Base-by-base conservation (phyloP, 2,797 vertebrate species). In the Pseudomugil gertrudae region DNA sequence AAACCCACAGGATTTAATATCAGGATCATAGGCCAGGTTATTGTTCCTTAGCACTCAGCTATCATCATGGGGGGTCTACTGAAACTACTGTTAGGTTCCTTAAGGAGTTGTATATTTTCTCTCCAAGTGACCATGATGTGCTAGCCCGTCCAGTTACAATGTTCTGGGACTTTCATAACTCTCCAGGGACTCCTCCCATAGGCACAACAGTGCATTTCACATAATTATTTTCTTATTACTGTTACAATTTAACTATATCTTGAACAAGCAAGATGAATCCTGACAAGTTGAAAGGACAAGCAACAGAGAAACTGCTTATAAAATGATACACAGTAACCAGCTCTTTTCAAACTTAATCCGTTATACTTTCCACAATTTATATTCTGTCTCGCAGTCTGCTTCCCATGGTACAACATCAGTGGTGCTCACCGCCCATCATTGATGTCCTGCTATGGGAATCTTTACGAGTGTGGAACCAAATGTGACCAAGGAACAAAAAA, bases 291-390 rank as follows among this genome's bases (percentile, higher is more conserved):
- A 62, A 38, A 0, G 50, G 53, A 73, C 23, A 17, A 57, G 65
- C 61, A 69, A 14, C 51, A 57, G 30, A 69, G 70, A 81, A 73
- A 76, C 14, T 26, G 60, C 40, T 40, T 63, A 75, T 63, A 79
- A 89, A 77, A 73, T 80, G 65, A 70, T 59, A 74, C 81, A 91
- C 80, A 79, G 59, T 57, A 74, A 59, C 52, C 57, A 61, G 57
- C 36, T 45, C 63, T 66, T 57, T 67, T 83, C 74, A 48, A 51
- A 35, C 43, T 32, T 35, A 76, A 80, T 69, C 61, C 63, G 65
- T 40, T 67, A 59, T 65, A 61, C 19, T 55, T 82, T 82, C 64
- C 57, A 75, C 87, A 77, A 27, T 15, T 69, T 64, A 82, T 63
- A 79, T 85, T 75, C 78, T 50, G 69, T 65, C 57, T 43, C 21